These are phyloP conservation scores for Neodiprion pinetum DNA, from an alignment of 1,140 invertebrate species.

Conservation along the genomic window DNA sequence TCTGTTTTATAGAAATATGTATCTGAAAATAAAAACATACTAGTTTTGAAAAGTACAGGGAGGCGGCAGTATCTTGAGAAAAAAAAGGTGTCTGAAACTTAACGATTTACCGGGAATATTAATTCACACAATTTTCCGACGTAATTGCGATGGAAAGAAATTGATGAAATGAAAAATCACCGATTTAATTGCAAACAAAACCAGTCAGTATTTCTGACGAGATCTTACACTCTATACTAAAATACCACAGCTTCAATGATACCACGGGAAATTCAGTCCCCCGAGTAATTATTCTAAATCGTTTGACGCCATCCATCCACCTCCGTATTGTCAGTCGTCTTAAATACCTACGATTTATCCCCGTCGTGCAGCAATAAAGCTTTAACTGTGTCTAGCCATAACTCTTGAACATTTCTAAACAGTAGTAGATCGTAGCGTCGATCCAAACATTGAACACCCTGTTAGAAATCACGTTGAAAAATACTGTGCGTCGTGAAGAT, in stretches of 20 bases:
- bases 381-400: not conserved
- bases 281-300: not conserved
- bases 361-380: not conserved
- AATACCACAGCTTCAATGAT: not conserved
- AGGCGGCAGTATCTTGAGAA: not conserved
- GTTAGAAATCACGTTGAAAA: not conserved
- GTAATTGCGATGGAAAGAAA: too few species aligned
- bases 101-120: too few species aligned
- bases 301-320: not conserved
- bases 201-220: too few species aligned
- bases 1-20: not conserved
- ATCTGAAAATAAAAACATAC: not conserved
- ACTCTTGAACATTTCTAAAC: conserved; percentile 3
- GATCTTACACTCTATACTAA: not conserved
- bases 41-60: not conserved
- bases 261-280: not conserved
- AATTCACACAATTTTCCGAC: too few species aligned
- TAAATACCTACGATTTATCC: conserved; percentile 1
- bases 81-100: not conserved
- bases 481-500: not conserved
- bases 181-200: too few species aligned
- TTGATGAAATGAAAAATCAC: too few species aligned
- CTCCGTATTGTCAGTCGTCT: not conserved
- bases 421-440: not conserved
- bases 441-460: not conserved